Evolutionary conservation across 2,113 vertebrate genomes (phyloP).

Genomic region (Notothenia coriiceps): DNA sequence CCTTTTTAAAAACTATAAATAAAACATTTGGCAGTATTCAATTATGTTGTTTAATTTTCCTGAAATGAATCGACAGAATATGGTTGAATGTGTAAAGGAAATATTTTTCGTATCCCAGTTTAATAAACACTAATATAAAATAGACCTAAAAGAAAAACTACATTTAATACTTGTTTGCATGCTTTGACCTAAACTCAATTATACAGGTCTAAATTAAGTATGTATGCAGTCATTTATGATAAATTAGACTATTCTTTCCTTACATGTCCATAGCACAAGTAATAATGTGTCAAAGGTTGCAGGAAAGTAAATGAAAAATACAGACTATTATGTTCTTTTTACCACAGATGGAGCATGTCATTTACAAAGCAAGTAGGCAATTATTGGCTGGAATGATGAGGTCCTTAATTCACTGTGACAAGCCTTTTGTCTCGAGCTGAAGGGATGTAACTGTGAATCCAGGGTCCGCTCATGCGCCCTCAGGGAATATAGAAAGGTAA

Average conservation of each 20-base stretch:
- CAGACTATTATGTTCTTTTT: conserved; percentile 7
- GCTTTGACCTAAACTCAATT: conserved; percentile 8
- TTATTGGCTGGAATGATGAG: conserved; percentile 59
- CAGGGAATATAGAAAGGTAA: conserved; percentile 73
- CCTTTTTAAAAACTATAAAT: background rate
- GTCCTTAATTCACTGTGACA: conserved; percentile 56
- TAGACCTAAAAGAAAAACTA: background rate
- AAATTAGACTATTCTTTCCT: background rate
- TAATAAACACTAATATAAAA: background rate
- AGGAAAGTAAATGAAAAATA: conserved; percentile 17
- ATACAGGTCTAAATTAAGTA: conserved; percentile 1
- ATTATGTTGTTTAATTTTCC: background rate
- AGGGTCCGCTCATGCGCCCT: conserved; percentile 60
- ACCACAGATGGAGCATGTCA: conserved; percentile 25
- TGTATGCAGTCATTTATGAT: background rate
- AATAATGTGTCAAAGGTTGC: conserved; percentile 10
- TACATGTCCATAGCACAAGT: background rate
- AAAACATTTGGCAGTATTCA: background rate
- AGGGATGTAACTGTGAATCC: conserved; percentile 57
- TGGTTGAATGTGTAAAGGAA: background rate
- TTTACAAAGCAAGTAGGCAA: conserved; percentile 62
- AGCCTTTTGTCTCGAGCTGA: conserved; percentile 65
- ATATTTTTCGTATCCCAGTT: background rate
- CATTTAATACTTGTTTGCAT: conserved; percentile 15
- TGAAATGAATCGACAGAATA: background rate